Evolutionary conservation across 2,113 vertebrate genomes (phyloP), one percentile per base, ranked within the genome.

Genomic region (Dromaius novaehollandiae): DNA sequence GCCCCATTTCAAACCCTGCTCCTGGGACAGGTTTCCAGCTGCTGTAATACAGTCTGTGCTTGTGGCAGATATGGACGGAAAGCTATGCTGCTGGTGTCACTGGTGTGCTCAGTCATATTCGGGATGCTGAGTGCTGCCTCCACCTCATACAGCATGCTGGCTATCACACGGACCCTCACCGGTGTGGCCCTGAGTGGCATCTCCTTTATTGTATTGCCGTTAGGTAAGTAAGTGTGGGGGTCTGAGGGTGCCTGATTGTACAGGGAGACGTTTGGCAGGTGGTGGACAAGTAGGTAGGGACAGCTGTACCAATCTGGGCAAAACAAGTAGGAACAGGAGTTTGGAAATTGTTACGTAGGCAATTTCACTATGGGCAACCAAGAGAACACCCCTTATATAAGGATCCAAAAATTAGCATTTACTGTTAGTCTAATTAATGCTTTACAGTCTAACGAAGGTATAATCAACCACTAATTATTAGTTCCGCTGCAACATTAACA

Each of bases 121-220:
- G 96, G 96, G 77, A 95, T 95, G 96, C 89, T 93, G 77, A 97
- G 96, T 0, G 98, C 98, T 0, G 96, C 98, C 95, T 98, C 99
- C 0, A 18, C 96, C 87, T 99, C 97, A 96, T 99, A 98, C 46
- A 34, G 84, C 61, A 99, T 99, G 99, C 98, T 99, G 44, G 97
- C 94, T 10, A 7, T 99, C 86, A 97, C 97, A 6, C 94, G 98
- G 32, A 96, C 98, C 11, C 97, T 99, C 66, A 98, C 98, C 0
- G 99, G 98, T 13, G 61, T 81, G 32, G 98, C 98, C 13, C 89
- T 99, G 76, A 98, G 98, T 0, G 99, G 99, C 1, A 93, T 99
- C 88, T 98, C 98, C 71, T 98, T 99, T 66, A 98, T 98, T 30
- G 95, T 98, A 11, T 51, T 96, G 30, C 98, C 98, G 10, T 92